Base-by-base conservation (phyloP, 2,113 vertebrate genomes). In the Rousettus leschenaultii region DNA sequence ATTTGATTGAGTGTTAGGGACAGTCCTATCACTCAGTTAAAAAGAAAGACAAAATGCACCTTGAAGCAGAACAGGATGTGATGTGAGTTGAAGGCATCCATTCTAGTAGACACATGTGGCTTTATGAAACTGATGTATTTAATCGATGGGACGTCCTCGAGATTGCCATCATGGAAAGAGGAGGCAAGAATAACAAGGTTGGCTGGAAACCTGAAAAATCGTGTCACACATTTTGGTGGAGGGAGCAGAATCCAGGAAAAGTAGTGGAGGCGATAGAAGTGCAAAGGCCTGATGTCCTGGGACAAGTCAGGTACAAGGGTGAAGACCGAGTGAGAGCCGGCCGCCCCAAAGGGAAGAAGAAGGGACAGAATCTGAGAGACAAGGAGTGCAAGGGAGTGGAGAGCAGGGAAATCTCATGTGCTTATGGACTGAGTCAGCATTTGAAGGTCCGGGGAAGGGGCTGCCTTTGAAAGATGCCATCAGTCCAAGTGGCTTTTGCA, bases 1-100 rank as follows among this genome's bases (percentile, higher is more conserved):
- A 38, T 96, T 73, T 70, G 55, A 86, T 16, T 88, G 89, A 85
- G n/a, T 80, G 87, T 70, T 35, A 48, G 30, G 77, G 85, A 79
- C 38, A 35, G 30, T 63, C 48, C 53, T 1, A 51, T 40, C 35
- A 24, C 43, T 92, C 51, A 83, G 63, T 57, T 93, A 82, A 79
- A 86, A 77, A 85, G n/a, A 79, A 19, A 80, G 68, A 38, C 19
- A 92, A 35, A 70, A 51, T 48, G 40, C 40, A 43, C 14, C 26
- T 71, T 68, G 26, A 45, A 21, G 14, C 59, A 94, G 80, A 94
- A n/a, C 5, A 26, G 59, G 65, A 70, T 63, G 68, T 59, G 57
- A 35, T 16, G 11, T 53, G 73, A 65, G 63, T 59, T 57, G 65
- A 86, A 95, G 66, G 48, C 8, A 1, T 82, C 28, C 11, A 12